Conservation (phyloP, 2,113 vertebrate genomes). For the Tauraco erythrolophus region DNA sequence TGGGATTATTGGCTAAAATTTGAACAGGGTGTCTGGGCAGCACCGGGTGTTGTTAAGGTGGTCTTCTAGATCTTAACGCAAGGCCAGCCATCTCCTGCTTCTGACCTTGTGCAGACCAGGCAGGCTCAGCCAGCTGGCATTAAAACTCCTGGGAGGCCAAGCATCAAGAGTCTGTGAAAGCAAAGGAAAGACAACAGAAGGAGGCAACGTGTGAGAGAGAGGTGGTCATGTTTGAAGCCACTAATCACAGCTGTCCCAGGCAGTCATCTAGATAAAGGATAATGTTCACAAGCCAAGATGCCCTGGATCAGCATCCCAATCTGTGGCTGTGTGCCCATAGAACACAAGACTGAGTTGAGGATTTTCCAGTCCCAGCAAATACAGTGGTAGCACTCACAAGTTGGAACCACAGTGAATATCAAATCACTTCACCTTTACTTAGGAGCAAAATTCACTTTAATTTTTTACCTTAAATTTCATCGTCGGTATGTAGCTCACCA, state of each 20-base stretch:
- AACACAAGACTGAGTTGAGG: background rate
- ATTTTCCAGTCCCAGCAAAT: background rate
- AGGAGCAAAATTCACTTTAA: background rate
- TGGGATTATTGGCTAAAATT: background rate
- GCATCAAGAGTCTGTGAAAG: background rate
- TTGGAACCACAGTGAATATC: background rate
- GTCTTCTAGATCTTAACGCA: background rate
- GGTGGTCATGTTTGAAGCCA: slow-evolving; percentile 3
- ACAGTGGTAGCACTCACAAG: background rate
- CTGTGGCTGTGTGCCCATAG: background rate
- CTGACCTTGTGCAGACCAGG: background rate
- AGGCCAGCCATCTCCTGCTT: background rate
- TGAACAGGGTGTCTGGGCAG: background rate
- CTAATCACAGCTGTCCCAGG: slow-evolving; percentile 33
- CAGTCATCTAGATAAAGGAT: background rate
- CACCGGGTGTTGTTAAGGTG: background rate
- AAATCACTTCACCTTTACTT: background rate
- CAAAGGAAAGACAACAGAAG: slow-evolving; percentile 12
- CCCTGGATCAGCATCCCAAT: background rate
- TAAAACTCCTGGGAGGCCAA: slow-evolving; percentile 25
- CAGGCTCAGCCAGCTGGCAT: background rate
- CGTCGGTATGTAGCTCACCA: background rate
- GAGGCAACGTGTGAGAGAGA: background rate
- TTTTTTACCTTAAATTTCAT: background rate
- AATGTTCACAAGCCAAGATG: background rate